phyloP scores from a whole-genome alignment of 2,888 invertebrate species.

The Lasioglossum zephyrum region DNA sequence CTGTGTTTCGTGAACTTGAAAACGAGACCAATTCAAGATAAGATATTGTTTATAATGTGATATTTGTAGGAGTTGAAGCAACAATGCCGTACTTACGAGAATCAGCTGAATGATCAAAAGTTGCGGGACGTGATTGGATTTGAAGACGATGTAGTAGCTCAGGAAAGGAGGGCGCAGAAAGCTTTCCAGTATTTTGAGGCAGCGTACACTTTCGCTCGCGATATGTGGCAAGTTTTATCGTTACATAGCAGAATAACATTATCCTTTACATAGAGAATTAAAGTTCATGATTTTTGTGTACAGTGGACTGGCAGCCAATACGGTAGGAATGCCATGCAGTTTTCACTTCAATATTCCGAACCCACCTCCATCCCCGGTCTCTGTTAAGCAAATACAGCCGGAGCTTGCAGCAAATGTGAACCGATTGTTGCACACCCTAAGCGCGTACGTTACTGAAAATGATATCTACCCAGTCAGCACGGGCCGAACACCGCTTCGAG shows the following conservation, averaged over 20 bases:
- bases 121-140: slow-evolving; percentile 69
- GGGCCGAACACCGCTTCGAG: too few species aligned
- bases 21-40: neutral
- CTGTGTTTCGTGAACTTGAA: neutral
- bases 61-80: slow-evolving; percentile 69
- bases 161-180: slow-evolving; percentile 69
- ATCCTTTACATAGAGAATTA: neutral
- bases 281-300: neutral
- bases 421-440: slow-evolving; percentile 71
- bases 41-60: neutral
- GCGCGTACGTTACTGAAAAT: slow-evolving; percentile 69
- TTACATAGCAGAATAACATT: neutral
- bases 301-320: slow-evolving; percentile 75
- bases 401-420: slow-evolving; percentile 75
- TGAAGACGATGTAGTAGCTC: slow-evolving; percentile 59
- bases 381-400: slow-evolving; percentile 69
- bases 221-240: slow-evolving; percentile 73
- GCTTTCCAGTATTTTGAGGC: slow-evolving; percentile 78
- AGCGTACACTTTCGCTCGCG: slow-evolving; percentile 76
- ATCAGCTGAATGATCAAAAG: slow-evolving; percentile 60
- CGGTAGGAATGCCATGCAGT: slow-evolving; percentile 71
- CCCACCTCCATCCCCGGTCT: slow-evolving; percentile 56
- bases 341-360: slow-evolving; percentile 70
- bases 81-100: slow-evolving; percentile 64
- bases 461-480: neutral